Conservation (phyloP, 2,113 vertebrate species). For the Alligator mississippiensis region DNA sequence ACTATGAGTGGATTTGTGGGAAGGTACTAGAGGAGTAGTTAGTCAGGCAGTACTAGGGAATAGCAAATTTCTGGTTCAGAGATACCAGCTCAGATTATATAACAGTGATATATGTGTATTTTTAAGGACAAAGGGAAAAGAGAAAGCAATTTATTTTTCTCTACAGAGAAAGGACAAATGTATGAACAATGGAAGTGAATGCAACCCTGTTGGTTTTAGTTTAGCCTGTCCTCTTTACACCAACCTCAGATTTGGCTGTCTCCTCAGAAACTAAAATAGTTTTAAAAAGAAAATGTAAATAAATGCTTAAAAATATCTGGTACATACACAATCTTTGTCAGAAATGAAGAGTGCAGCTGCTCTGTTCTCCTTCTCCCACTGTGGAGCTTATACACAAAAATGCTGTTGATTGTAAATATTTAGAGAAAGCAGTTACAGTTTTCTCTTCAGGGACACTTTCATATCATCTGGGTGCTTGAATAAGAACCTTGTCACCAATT, state of each 20-base stretch:
- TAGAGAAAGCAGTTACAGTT: slow-evolving; percentile 59
- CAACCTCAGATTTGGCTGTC: background rate
- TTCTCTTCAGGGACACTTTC: slow-evolving; percentile 6
- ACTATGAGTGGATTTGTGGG: background rate
- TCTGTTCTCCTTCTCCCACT: slow-evolving; percentile 1
- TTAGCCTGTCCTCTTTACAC: background rate
- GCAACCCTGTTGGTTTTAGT: background rate
- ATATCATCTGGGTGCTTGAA: slow-evolving; percentile 25
- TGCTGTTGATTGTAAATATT: slow-evolving; percentile 70
- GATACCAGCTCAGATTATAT: background rate
- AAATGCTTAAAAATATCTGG: slow-evolving; percentile 64
- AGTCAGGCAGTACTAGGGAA: fast-evolving
- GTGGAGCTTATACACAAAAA: slow-evolving; percentile 17
- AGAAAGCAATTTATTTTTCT: fast-evolving
- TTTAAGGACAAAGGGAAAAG: background rate
- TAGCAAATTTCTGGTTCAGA: background rate
- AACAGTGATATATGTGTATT: fast-evolving
- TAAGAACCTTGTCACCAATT: background rate
- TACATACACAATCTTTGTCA: slow-evolving; percentile 54
- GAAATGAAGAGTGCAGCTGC: slow-evolving; percentile 60
- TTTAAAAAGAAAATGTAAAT: slow-evolving; percentile 62
- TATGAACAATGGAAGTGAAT: fast-evolving
- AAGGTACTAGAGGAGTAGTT: fast-evolving
- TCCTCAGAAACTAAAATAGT: slow-evolving; percentile 33
- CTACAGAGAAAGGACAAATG: background rate